Evolutionary conservation across 2,888 invertebrate genomes (phyloP), one percentile per base, ranked within the genome.

Genomic region (Lochmaea capreae): DNA sequence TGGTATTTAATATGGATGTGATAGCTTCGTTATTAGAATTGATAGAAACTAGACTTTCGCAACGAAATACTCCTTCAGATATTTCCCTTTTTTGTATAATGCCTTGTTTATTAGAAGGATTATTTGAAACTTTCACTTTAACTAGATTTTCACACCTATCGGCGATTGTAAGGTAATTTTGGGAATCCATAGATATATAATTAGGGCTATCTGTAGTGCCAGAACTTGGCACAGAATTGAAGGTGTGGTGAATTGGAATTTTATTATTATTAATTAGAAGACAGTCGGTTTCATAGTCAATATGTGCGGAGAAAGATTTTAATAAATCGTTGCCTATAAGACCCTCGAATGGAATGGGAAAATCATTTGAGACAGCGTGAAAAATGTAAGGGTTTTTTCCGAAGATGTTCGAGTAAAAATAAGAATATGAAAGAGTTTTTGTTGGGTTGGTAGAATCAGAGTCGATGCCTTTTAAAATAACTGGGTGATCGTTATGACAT

Each of bases 281-380:
- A 8, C 43, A 61, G 18, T 69, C 12, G 59, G 57, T 70, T 16
- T 54, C 16, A 26, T 72, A 77, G 61, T 77, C 58, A 11, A 82
- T 77, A 22, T 67, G 14, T 18, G 78, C 73, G 33, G 72, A 58
- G 43, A 76, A 33, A 12, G 9, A 10, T 61, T 68, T 66, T 14
- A 81, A 33, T 59, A 79, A 77, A 59, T 81, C 79, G 42, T 79
- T 78, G 22, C 79, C 81, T 58, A 81, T 43, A 14, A 81, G 54
- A 18, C 79, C 79, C 49, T 79, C 79, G 67, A 76, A 77, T 11
- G 76, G 59, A 6, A 80, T 61, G 26, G 74, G 72, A 43, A 42
- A 46, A 18, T 61, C 8, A 14, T 67, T 43, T 33, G 65, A 33
- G 14, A 77, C 65, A 5, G 75, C 49, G 54, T 78, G 76, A 62